Percentiles rank a stretch among this genome's conserved stretches.
Evolutionary conservation across 2,888 invertebrate species (phyloP).

Genomic region (Macrosoma leucophasiata): DNA sequence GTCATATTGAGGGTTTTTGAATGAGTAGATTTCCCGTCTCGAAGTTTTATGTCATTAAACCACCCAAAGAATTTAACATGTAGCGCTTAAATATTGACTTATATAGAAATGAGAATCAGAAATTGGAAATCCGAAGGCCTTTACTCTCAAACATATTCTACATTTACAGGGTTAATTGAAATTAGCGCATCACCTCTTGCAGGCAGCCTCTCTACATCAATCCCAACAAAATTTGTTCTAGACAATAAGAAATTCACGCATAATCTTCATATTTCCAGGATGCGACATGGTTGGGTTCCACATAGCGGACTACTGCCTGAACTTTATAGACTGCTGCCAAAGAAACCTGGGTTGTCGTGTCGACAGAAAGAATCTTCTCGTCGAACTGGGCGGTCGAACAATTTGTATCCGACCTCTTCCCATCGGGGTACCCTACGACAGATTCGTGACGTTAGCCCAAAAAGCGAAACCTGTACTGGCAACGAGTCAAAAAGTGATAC

Average conservation of each 20-base stretch:
- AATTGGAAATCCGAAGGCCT: too few relatives aligned
- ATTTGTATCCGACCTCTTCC: constrained; percentile 90
- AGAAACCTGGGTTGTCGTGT: constrained; percentile 90
- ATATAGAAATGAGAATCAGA: too few relatives aligned
- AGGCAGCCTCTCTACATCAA: too few relatives aligned
- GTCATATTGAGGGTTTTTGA: too few relatives aligned
- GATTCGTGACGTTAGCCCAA: constrained; percentile 88
- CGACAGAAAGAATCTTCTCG: constrained; percentile 89
- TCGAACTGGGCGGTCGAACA: constrained; percentile 90
- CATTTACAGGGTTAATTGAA: too few relatives aligned
- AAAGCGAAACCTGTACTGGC: constrained; percentile 80
- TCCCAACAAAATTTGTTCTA: too few relatives aligned
- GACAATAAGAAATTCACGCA: background rate
- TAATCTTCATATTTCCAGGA: constrained; percentile 57
- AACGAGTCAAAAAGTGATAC: constrained; percentile 85
- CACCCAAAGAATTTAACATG: too few relatives aligned
- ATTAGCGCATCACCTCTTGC: too few relatives aligned
- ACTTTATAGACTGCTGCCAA: constrained; percentile 94
- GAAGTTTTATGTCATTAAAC: too few relatives aligned
- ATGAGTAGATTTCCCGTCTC: too few relatives aligned
- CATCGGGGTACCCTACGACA: constrained; percentile 91
- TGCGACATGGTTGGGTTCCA: constrained; percentile 97
- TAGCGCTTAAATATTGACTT: too few relatives aligned
- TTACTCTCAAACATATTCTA: too few relatives aligned
- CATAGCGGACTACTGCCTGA: constrained; percentile 91